These are phyloP conservation scores for Pseudochromis fuscus DNA, from an alignment of 2,797 vertebrate genomes.

Conservation along the genomic window DNA sequence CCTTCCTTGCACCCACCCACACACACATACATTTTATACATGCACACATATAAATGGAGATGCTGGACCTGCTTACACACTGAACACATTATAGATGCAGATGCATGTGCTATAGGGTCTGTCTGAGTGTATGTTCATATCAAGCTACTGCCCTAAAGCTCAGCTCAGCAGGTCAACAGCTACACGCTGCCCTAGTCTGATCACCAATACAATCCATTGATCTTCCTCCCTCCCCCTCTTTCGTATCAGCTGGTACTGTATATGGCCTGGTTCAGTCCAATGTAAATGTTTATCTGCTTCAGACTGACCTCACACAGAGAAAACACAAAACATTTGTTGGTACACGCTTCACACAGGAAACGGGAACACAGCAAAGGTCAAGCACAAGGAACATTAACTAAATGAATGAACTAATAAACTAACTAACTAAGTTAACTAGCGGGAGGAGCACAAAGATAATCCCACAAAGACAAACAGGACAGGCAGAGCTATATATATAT, in stretches of 20 bases:
- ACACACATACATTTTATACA: conserved; percentile 25
- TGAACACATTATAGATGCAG: neutral
- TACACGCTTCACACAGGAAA: neutral
- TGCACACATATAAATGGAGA: conserved; percentile 12
- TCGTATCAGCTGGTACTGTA: neutral
- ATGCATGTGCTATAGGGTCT: neutral
- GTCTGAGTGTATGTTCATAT: conserved; percentile 18
- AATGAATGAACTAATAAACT: too few species aligned
- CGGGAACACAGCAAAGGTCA: too few species aligned
- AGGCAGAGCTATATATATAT: too few species aligned
- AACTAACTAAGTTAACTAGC: too few species aligned
- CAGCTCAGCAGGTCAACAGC: conserved; percentile 40
- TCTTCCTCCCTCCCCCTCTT: neutral
- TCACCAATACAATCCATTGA: conserved; percentile 43
- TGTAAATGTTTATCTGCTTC: neutral
- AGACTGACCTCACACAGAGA: too few species aligned
- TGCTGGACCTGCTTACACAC: too few species aligned
- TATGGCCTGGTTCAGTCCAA: neutral
- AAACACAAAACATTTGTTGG: neutral
- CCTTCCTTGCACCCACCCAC: conserved; percentile 43
- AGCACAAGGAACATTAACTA: too few species aligned
- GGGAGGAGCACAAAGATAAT: too few species aligned
- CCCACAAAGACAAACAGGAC: too few species aligned
- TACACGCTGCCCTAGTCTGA: conserved; percentile 22
- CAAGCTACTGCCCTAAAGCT: conserved; percentile 40